phyloP scores from a whole-genome alignment of 2,113 vertebrate genomes.

The Vidua chalybeata region DNA sequence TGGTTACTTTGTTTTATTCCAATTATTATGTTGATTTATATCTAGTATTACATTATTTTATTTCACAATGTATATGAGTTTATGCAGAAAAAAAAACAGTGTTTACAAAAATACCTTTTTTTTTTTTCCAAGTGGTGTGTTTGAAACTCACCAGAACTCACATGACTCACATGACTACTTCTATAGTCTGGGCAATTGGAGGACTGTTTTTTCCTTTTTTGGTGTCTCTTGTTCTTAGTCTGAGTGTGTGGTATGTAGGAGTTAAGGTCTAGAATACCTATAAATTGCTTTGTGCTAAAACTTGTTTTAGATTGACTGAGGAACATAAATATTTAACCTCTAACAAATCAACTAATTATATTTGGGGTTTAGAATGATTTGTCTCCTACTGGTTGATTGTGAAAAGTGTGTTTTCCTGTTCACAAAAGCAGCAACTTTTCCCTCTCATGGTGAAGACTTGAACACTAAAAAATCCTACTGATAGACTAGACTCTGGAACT shows the following conservation, averaged over 20 bases:
- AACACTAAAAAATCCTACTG: not conserved
- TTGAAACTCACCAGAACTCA: not conserved
- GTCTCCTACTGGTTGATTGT: not conserved
- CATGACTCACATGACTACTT: not conserved
- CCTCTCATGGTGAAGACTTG: not conserved
- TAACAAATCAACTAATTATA: not conserved
- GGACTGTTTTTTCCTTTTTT: not conserved
- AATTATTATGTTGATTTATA: not conserved
- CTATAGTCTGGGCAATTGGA: not conserved
- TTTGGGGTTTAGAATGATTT: not conserved
- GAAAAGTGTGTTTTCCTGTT: not conserved
- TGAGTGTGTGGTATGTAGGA: not conserved
- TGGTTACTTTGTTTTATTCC: not conserved
- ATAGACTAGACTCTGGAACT: not conserved
- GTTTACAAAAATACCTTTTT: not conserved
- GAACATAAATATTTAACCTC: not conserved
- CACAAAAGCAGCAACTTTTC: not conserved
- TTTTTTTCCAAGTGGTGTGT: not conserved
- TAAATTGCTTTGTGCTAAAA: not conserved
- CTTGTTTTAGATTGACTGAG: not conserved
- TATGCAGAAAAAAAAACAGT: not conserved
- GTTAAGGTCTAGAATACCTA: not conserved
- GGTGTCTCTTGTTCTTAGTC: not conserved
- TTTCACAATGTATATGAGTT: not conserved
- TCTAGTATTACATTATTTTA: not conserved